Conservation (phyloP, 2,113 vertebrate species). For the Eptatretus burgeri region DNA sequence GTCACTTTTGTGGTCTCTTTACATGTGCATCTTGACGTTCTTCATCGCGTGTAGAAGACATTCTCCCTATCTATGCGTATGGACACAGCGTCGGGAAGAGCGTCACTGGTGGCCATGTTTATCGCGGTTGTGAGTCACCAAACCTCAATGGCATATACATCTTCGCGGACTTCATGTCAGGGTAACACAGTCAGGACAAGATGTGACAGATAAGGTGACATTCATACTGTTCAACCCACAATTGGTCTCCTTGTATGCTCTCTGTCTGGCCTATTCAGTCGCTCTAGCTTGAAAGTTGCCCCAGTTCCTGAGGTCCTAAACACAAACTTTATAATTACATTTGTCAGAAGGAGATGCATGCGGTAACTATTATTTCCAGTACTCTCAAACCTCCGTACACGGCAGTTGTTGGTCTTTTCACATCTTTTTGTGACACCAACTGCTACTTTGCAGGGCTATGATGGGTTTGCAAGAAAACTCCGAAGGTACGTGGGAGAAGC, state of each 20-base stretch:
- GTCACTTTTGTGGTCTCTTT: not conserved
- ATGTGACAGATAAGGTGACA: no score
- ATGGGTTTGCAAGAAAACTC: constrained; percentile 11
- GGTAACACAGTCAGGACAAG: constrained; percentile 19
- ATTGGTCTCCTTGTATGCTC: no score
- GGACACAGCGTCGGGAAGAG: constrained; percentile 74
- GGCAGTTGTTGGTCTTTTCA: not conserved
- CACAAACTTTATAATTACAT: not conserved
- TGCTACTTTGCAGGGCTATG: not conserved
- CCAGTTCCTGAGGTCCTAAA: not conserved
- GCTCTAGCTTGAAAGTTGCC: not conserved
- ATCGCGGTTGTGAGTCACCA: constrained; percentile 60
- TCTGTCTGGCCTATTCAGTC: not conserved
- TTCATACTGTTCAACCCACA: no score
- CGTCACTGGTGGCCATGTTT: constrained; percentile 63
- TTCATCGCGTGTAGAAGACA: constrained; percentile 27
- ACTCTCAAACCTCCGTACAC: not conserved
- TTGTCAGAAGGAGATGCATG: constrained; percentile 6
- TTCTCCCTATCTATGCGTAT: constrained; percentile 66
- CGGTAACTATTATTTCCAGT: constrained; percentile 51
- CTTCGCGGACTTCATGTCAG: constrained; percentile 95
- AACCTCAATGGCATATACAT: constrained; percentile 83
- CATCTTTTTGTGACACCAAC: not conserved
- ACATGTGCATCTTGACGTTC: not conserved
- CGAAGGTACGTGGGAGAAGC: constrained; percentile 35